Conservation (phyloP, 2,113 vertebrate genomes). For the Steatornis caripensis region DNA sequence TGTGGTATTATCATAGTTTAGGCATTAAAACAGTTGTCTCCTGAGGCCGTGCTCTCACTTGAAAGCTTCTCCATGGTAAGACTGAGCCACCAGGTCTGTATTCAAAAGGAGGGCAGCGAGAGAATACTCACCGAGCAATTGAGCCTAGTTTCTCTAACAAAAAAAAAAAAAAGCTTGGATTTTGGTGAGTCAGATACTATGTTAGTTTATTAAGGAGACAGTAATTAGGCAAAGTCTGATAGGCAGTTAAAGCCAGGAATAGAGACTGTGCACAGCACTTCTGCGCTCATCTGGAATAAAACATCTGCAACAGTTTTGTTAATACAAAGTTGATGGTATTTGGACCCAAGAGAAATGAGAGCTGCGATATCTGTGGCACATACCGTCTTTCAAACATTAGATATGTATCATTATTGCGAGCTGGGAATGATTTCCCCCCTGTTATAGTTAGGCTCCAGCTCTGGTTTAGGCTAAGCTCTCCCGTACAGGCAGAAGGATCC, state of each 20-base stretch:
- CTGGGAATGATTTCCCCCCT: background rate
- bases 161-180: background rate
- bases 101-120: background rate
- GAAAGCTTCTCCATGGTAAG: background rate
- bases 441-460: background rate
- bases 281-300: background rate
- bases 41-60: background rate
- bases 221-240: background rate
- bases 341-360: background rate
- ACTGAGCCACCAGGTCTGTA: background rate
- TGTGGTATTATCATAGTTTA: background rate
- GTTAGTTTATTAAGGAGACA: background rate
- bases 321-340: background rate
- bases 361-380: background rate
- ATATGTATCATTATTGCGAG: background rate
- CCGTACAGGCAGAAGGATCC: background rate
- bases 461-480: background rate
- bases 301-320: background rate
- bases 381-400: background rate
- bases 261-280: too few species aligned
- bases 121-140: fast-evolving
- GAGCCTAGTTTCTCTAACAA: background rate
- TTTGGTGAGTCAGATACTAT: background rate
- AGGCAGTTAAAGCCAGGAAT: background rate
- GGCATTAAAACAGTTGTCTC: background rate